A percentile compares a stretch with the other conserved stretches of the same genome.
These are phyloP conservation scores for Leucophora obtusa DNA, from an alignment of 2,888 invertebrate species.

Conservation along the genomic window DNA sequence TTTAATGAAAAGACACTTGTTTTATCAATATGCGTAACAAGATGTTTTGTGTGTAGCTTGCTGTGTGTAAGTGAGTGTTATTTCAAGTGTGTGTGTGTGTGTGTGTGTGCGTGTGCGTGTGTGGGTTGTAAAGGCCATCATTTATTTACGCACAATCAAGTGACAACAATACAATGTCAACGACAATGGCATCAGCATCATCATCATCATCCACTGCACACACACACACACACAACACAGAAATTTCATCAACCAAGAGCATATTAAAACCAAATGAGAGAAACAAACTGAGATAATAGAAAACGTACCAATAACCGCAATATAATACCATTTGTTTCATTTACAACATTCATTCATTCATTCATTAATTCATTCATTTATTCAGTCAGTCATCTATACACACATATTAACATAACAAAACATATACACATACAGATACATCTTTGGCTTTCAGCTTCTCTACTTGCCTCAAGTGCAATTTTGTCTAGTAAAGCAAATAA, in stretches of 20 bases:
- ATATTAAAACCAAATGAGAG: conserved; percentile 13
- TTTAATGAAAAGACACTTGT: conserved; percentile 44
- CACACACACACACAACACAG: conserved; percentile 3
- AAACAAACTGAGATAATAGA: conserved; percentile 33
- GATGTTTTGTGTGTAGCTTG: background rate
- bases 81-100: background rate
- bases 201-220: too few species aligned
- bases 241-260: background rate
- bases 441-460: conserved; percentile 27
- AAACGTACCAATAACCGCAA: conserved; percentile 38
- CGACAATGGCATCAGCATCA: conserved; percentile 5
- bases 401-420: background rate
- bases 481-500: conserved; percentile 65
- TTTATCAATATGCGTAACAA: conserved; percentile 21
- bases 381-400: conserved; percentile 1
- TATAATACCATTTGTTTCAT: conserved; percentile 49
- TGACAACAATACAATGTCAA: conserved; percentile 21
- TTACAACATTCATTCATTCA: conserved; percentile 44
- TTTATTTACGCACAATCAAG: conserved; percentile 44
- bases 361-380: conserved; percentile 33
- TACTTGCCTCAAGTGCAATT: conserved; percentile 54
- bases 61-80: background rate
- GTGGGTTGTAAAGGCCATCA: conserved; percentile 24
- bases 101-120: background rate
- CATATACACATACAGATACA: conserved; percentile 29